Conservation (phyloP, 2,888 invertebrate species). For the Pseudococcus jackbeardsleyi region DNA sequence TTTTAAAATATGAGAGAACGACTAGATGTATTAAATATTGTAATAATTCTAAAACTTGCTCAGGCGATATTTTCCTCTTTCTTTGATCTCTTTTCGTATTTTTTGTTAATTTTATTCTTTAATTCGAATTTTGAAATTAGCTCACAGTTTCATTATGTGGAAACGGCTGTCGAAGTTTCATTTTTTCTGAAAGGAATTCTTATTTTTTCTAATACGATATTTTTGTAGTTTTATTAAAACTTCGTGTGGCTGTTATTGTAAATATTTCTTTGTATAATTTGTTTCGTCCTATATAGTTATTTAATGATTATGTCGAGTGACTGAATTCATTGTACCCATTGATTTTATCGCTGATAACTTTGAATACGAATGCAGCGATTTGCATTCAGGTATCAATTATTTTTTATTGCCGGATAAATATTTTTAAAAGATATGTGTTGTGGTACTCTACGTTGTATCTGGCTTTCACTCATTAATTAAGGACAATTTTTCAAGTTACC, state of each 20-base stretch:
- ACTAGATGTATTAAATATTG: conserved; percentile 58
- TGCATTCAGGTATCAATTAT: background rate
- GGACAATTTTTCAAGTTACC: background rate
- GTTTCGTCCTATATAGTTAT: too few species aligned
- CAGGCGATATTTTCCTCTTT: conserved; percentile 55
- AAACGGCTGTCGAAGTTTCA: background rate
- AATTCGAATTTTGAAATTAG: background rate
- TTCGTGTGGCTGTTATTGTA: background rate
- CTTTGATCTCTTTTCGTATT: conserved; percentile 51
- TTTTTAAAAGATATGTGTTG: background rate
- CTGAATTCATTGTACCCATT: background rate
- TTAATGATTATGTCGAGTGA: background rate
- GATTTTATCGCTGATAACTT: too few species aligned
- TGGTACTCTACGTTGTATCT: background rate
- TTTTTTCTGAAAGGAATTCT: background rate
- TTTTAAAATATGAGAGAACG: conserved; percentile 55
- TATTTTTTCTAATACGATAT: too few species aligned
- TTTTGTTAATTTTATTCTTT: background rate
- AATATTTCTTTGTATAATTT: background rate
- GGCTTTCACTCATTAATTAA: background rate
- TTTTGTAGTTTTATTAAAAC: too few species aligned
- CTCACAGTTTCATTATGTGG: background rate
- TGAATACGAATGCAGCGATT: too few species aligned
- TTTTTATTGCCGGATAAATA: background rate
- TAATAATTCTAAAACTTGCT: background rate